phyloP scores from a whole-genome alignment of 2,888 invertebrate species.

The Euphydryas editha region DNA sequence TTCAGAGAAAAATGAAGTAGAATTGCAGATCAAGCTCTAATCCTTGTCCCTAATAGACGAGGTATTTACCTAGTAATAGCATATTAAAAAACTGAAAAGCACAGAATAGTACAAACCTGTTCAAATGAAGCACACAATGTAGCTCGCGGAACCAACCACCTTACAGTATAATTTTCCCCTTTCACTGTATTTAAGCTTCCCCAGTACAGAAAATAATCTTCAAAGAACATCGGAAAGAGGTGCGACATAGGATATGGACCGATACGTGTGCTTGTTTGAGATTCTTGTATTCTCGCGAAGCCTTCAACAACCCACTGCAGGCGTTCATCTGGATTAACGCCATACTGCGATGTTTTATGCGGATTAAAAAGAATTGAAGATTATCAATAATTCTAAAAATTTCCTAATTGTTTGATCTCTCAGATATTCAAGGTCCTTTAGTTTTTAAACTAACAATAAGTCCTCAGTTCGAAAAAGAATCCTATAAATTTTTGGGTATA shows the following conservation, averaged over 20 bases:
- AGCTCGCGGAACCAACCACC: constrained; percentile 85
- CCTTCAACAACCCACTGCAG: constrained; percentile 72
- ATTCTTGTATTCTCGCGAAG: constrained; percentile 75
- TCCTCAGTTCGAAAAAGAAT: too few species aligned
- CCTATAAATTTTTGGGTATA: neutral
- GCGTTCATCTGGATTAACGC: constrained; percentile 69
- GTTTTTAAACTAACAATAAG: too few species aligned
- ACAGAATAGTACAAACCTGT: constrained; percentile 72
- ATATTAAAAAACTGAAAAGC: too few species aligned
- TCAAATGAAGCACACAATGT: constrained; percentile 82
- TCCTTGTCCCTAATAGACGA: too few species aligned
- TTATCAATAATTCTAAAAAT: too few species aligned
- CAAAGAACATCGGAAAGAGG: constrained; percentile 81
- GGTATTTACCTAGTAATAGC: too few species aligned
- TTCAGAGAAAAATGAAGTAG: neutral
- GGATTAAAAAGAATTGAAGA: neutral
- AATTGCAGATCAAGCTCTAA: neutral
- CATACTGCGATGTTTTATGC: constrained; percentile 79
- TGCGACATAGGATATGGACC: constrained; percentile 76
- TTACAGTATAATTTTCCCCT: constrained; percentile 70
- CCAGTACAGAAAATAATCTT: constrained; percentile 87
- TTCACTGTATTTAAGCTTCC: constrained; percentile 77
- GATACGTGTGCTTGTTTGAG: constrained; percentile 77
- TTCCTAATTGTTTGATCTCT: too few species aligned
- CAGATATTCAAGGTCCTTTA: too few species aligned